phyloP scores from a whole-genome alignment of 2,113 vertebrate species.

The Neomonachus schauinslandi region DNA sequence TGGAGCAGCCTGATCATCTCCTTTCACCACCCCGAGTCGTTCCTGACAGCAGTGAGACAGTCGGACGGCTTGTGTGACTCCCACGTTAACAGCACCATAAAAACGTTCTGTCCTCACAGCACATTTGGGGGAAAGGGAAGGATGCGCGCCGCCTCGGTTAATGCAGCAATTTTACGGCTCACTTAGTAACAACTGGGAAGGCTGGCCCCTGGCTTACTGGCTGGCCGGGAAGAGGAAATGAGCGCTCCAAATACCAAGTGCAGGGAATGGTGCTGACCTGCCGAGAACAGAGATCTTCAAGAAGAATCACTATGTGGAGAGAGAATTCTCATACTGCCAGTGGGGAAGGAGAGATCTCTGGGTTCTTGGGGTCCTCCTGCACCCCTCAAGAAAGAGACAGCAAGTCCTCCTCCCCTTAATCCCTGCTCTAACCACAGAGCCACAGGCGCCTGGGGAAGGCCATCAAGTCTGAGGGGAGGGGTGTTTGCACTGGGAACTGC shows the following conservation, averaged over 20 bases:
- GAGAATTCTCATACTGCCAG: conserved; percentile 56
- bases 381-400: conserved; percentile 29
- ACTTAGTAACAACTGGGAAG: not conserved
- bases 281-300: not conserved
- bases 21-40: not conserved
- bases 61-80: conserved; percentile 52
- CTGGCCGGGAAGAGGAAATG: not conserved
- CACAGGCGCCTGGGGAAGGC: conserved; percentile 26
- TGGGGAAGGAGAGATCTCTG: not conserved
- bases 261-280: not conserved
- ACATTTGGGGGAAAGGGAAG: not conserved
- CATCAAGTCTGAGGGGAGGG: conserved; percentile 37
- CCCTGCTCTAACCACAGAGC: conserved; percentile 47
- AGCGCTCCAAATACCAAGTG: not conserved
- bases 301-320: conserved; percentile 41
- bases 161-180: not conserved
- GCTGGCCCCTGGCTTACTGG: not conserved
- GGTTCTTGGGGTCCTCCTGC: conserved; percentile 37
- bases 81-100: conserved; percentile 63
- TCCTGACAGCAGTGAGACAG: not conserved
- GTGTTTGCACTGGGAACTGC: conserved; percentile 58
- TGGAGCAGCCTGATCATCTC: not conserved
- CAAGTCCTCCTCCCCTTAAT: not conserved
- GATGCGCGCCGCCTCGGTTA: not conserved
- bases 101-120: conserved; percentile 29